Base-by-base conservation (phyloP, 2,888 invertebrate genomes). In the Agrochola litura region DNA sequence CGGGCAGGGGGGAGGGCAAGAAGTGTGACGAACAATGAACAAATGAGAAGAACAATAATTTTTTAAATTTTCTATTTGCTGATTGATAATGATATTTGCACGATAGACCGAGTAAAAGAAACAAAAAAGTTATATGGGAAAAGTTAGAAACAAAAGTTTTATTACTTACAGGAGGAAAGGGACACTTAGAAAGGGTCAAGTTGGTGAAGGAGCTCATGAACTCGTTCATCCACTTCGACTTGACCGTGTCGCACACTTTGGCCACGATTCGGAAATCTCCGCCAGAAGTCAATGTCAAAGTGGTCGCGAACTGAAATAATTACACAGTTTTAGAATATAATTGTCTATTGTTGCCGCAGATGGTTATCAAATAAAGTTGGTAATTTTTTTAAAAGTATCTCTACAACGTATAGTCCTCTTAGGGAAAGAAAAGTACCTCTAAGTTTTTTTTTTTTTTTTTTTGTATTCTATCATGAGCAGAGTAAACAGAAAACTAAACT, bases 221-320 rank as follows among this genome's bases (percentile, higher is more conserved):
- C 0, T 86, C 88, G 0, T 71, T 73, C 85, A 89, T 85, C 91
- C 91, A 91, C 46, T 91, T 90, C 0, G 73, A 60, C 25, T 89
- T 89, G 2, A 90, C 0, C 0, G 80, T 75, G 19, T 91, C 91
- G 49, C 91, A 91, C 0, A 60, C 79, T 77, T 85, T 90, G 8
- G 83, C 43, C 0, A 58, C 74, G 6, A 90, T 41, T n/a, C 84
- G 80, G 74, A 91, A 91, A 56, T 91, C 90, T 0, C 90, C 91
- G 0, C 91, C 91, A 1, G 85, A 76, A n/a, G 73, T 73, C 81
- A 88, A n/a, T 1, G 77, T 76, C 30, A 88, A 22, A 4, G 82
- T 81, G 3, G 75, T 41, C 8, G 77, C 78, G 19, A 83, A 81
- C 90, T 90, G 85, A 54, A 84, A 77, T 16, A 58, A 69, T 52